Percentiles rank a stretch among this genome's conserved stretches.
phyloP scores from a whole-genome alignment of 1,140 invertebrate genomes.

The Tetramorium alpestre region DNA sequence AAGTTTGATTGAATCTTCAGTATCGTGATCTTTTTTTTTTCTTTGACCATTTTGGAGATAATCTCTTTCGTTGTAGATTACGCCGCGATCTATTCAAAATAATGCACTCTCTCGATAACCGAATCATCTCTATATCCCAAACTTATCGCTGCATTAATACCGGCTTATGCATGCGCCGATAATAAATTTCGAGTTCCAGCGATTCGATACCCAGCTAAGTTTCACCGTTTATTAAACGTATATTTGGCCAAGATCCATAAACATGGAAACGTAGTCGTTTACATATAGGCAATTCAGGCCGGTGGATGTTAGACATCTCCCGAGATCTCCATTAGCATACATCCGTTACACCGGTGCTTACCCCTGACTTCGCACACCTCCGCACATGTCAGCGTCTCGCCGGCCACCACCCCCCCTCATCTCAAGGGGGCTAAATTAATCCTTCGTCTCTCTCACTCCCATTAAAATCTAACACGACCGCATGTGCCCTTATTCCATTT shows the following conservation, averaged over 20 bases:
- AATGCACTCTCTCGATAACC: conserved; percentile 27
- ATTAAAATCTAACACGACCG: conserved; percentile 57
- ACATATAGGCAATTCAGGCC: conserved; percentile 70
- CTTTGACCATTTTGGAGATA: neutral
- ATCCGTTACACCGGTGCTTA: conserved; percentile 75
- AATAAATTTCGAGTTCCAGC: conserved; percentile 57
- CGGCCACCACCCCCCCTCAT: conserved; percentile 10
- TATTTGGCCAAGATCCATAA: neutral
- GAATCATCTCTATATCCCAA: conserved; percentile 34
- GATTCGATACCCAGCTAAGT: conserved; percentile 24
- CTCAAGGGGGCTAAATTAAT: conserved; percentile 74
- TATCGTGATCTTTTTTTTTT: neutral
- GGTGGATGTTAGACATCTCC: conserved; percentile 79
- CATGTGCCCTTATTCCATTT: conserved; percentile 54
- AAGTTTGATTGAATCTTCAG: neutral
- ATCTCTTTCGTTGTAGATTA: neutral
- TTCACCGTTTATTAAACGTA: conserved; percentile 50
- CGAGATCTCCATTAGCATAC: conserved; percentile 82
- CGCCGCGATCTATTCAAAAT: conserved; percentile 14
- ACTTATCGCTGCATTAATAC: conserved; percentile 50
- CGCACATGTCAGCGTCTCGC: conserved; percentile 5
- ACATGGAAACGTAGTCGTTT: conserved; percentile 57
- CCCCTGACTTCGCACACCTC: conserved; percentile 76
- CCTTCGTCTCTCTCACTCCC: conserved; percentile 38
- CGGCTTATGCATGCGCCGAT: conserved; percentile 36